Conservation (phyloP, 2,888 invertebrate genomes). For the Thalpophila matura region DNA sequence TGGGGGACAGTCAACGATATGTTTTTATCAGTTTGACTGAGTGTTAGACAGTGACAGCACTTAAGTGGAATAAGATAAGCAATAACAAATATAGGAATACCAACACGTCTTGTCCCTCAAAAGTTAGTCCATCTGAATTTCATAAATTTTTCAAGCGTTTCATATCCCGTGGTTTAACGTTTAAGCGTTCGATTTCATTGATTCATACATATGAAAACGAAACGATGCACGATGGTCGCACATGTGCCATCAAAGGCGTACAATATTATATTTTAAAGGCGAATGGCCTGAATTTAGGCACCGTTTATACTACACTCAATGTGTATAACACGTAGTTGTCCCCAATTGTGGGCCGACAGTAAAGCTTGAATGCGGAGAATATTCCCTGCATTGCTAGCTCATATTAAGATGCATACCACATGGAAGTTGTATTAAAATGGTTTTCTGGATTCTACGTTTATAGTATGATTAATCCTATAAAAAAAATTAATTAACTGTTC, state of each 20-base stretch:
- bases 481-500: too few species aligned
- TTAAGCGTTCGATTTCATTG: slow-evolving; percentile 10
- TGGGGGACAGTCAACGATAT: too few species aligned
- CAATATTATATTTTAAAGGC: slow-evolving; percentile 7
- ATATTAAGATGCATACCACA: not conserved
- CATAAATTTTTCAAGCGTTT: too few species aligned
- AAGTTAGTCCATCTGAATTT: too few species aligned
- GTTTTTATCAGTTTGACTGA: too few species aligned
- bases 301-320: not conserved
- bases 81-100: too few species aligned
- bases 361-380: slow-evolving; percentile 1
- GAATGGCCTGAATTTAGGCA: not conserved
- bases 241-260: not conserved
- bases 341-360: not conserved
- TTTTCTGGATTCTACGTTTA: not conserved
- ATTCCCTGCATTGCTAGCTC: not conserved
- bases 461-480: not conserved
- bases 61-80: too few species aligned
- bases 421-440: not conserved
- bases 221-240: slow-evolving; percentile 13
- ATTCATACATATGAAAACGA: too few species aligned
- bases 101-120: too few species aligned
- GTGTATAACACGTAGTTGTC: not conserved
- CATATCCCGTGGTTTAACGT: too few species aligned
- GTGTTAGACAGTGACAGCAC: too few species aligned